These are phyloP conservation scores for Furcifer pardalis DNA, from an alignment of 2,797 vertebrate genomes.

Conservation along the genomic window DNA sequence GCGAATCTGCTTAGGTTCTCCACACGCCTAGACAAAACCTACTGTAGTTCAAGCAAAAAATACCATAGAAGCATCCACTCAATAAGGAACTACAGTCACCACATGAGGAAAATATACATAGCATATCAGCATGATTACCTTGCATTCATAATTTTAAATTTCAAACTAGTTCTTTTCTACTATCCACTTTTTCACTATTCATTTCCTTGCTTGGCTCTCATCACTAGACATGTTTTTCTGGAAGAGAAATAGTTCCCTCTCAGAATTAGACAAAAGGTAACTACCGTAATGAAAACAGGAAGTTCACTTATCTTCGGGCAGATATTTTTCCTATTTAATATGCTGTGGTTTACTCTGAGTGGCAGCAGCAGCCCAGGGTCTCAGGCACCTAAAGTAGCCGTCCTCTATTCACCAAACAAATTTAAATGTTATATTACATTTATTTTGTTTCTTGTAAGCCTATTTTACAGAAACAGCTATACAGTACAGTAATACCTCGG, in stretches of 20 bases:
- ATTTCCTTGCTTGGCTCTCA: too few species aligned
- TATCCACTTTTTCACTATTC: not conserved
- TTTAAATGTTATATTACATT: constrained; percentile 31
- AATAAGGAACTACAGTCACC: not conserved
- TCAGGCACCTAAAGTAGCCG: constrained; percentile 4
- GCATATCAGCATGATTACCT: not conserved
- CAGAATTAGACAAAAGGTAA: not conserved
- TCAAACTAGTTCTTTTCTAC: not conserved
- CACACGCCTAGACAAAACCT: not conserved
- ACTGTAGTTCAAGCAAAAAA: too few species aligned
- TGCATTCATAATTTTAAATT: not conserved
- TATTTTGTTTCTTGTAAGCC: not conserved
- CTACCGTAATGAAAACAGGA: not conserved
- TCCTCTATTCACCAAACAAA: constrained; percentile 24
- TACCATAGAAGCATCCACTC: too few species aligned
- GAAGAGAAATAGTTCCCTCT: constrained; percentile 1
- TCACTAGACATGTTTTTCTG: not conserved
- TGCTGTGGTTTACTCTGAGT: not conserved
- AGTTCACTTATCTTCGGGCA: not conserved
- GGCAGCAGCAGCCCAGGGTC: not conserved
- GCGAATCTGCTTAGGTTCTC: not conserved
- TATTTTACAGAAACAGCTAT: too few species aligned
- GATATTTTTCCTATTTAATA: not conserved
- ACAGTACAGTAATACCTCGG: too few species aligned
- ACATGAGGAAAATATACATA: not conserved